Percentiles rank a stretch among this genome's conserved stretches.
Conservation (phyloP, 2,113 vertebrate genomes). For the Microtus ochrogaster region DNA sequence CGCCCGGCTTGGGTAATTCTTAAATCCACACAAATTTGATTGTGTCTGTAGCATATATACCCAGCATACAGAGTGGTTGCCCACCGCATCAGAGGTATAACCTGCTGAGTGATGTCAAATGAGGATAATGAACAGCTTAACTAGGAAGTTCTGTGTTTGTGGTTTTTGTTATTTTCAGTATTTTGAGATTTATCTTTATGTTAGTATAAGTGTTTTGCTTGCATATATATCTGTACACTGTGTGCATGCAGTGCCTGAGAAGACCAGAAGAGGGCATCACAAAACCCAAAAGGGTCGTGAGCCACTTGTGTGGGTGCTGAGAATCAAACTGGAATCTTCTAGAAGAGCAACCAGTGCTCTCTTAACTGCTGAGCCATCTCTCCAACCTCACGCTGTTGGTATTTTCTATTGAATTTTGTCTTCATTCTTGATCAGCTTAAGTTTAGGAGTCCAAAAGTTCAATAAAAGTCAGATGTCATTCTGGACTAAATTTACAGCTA, state of each 20-base stretch:
- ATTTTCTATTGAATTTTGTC: conserved; percentile 33
- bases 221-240: background rate
- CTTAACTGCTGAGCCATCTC: background rate
- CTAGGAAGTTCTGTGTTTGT: background rate
- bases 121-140: background rate
- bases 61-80: background rate
- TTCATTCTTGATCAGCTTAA: background rate
- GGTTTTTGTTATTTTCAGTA: background rate
- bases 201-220: background rate
- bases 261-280: background rate
- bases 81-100: background rate
- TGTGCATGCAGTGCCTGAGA: background rate
- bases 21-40: background rate
- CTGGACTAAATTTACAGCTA: background rate
- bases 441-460: background rate
- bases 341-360: background rate
- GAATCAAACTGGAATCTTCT: background rate
- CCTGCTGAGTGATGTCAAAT: background rate
- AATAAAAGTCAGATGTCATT: background rate
- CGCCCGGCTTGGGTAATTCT: background rate
- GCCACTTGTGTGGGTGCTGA: background rate
- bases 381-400: background rate
- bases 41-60: background rate
- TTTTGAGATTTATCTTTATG: background rate
- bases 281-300: background rate